Evolutionary conservation across 2,888 invertebrate species (phyloP).

Genomic region (Melanophora roralis): DNA sequence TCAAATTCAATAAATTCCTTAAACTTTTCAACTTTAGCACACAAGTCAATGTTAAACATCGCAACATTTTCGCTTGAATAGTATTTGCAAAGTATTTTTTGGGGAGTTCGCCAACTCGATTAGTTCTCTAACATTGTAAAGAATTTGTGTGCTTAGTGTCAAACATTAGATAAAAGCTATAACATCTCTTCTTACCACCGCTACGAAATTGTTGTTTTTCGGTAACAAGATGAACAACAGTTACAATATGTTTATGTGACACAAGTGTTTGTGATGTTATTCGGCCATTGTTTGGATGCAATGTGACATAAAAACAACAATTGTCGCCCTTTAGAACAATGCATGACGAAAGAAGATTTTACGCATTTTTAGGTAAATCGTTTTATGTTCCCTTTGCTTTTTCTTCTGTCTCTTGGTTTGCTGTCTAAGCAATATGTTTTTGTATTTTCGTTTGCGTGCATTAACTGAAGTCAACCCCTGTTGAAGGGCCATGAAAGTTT

Average conservation of each 20-base stretch:
- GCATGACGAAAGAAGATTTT: constrained; percentile 76
- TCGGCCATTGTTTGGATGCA: constrained; percentile 53
- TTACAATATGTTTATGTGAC: constrained; percentile 12
- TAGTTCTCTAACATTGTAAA: background rate
- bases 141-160: constrained; percentile 24
- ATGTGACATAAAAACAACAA: constrained; percentile 60
- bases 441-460: background rate
- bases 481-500: constrained; percentile 31
- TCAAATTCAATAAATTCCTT: constrained; percentile 60
- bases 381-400: constrained; percentile 43
- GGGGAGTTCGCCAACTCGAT: constrained; percentile 15
- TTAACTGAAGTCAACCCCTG: constrained; percentile 60
- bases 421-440: constrained; percentile 21
- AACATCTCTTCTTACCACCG: background rate
- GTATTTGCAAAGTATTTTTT: constrained; percentile 41
- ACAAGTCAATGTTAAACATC: constrained; percentile 37
- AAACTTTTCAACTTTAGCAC: constrained; percentile 58
- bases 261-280: constrained; percentile 62
- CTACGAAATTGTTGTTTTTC: background rate
- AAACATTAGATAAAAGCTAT: constrained; percentile 42
- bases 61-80: constrained; percentile 42
- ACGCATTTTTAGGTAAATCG: constrained; percentile 70
- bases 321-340: constrained; percentile 72
- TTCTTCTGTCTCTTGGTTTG: background rate
- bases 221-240: background rate